Conservation (phyloP, 2,113 vertebrate species). For the Oncorhynchus mykiss region DNA sequence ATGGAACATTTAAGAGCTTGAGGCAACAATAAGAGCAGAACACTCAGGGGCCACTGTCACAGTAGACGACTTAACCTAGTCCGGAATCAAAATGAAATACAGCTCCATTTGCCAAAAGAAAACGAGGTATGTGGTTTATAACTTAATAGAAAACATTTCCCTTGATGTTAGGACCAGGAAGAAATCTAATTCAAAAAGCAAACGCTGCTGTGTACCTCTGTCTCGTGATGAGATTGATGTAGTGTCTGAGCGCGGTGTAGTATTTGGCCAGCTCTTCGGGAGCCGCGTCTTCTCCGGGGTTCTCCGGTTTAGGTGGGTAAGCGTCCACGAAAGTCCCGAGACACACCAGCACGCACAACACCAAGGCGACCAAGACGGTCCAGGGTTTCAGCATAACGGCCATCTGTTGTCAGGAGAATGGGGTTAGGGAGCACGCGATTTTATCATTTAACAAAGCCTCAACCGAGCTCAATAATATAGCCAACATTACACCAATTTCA, state of each 20-base stretch:
- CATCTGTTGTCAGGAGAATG: slow-evolving; percentile 70
- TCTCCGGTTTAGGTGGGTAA: slow-evolving; percentile 86
- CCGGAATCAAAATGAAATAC: background rate
- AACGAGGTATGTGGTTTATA: too few species aligned
- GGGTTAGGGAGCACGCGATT: background rate
- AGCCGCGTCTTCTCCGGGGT: slow-evolving; percentile 82
- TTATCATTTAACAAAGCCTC: too few species aligned
- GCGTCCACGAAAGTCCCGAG: slow-evolving; percentile 78
- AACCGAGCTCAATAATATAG: too few species aligned
- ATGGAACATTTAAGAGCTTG: background rate
- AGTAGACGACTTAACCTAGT: background rate
- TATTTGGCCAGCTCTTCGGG: slow-evolving; percentile 87
- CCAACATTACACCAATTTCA: too few species aligned
- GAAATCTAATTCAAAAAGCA: too few species aligned
- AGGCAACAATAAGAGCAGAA: background rate
- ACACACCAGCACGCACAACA: slow-evolving; percentile 78
- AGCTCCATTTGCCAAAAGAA: too few species aligned
- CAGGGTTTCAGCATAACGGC: slow-evolving; percentile 70
- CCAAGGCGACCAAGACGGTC: slow-evolving; percentile 63
- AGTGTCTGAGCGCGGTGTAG: slow-evolving; percentile 88
- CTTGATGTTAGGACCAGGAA: too few species aligned
- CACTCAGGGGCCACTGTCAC: background rate
- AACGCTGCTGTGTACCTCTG: slow-evolving; percentile 76
- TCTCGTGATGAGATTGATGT: slow-evolving; percentile 92
- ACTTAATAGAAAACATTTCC: too few species aligned